Percentiles rank a stretch among this genome's conserved stretches.
Conservation (phyloP, 2,888 invertebrate species). For the Dichetophora obliterata region DNA sequence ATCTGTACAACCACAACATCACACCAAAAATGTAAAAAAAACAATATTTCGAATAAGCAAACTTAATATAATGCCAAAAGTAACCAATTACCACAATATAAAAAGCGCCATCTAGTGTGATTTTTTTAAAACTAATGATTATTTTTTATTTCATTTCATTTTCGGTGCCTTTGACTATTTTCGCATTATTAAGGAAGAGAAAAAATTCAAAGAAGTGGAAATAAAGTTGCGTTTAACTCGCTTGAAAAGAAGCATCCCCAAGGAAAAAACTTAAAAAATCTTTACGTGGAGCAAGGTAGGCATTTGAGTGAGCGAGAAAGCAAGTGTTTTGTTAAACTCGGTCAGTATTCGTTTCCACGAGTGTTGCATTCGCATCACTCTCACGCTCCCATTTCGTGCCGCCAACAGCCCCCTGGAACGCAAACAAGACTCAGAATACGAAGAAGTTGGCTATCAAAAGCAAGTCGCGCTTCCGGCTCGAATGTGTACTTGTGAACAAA, state of each 20-base stretch:
- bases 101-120: not conserved
- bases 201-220: not conserved
- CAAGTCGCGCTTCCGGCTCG: slow-evolving; percentile 17
- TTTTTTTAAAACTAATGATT: not conserved
- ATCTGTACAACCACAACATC: slow-evolving; percentile 20
- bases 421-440: not conserved
- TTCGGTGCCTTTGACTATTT: slow-evolving; percentile 37
- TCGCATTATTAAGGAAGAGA: not conserved
- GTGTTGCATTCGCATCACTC: not conserved
- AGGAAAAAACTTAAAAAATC: not conserved
- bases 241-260: slow-evolving; percentile 8
- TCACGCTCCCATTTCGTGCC: not conserved
- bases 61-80: slow-evolving; percentile 14
- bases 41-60: slow-evolving; percentile 22
- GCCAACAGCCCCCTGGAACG: not conserved
- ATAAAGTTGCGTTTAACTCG: not conserved
- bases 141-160: slow-evolving; percentile 1
- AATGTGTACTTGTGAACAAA: slow-evolving; percentile 17
- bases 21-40: not conserved
- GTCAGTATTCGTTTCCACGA: not conserved
- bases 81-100: not conserved
- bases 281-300: not conserved
- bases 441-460: not conserved
- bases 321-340: slow-evolving; percentile 2
- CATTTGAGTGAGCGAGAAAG: not conserved